These are phyloP conservation scores for Penaeus vannamei DNA, from an alignment of 1,140 invertebrate species.

Conservation along the genomic window DNA sequence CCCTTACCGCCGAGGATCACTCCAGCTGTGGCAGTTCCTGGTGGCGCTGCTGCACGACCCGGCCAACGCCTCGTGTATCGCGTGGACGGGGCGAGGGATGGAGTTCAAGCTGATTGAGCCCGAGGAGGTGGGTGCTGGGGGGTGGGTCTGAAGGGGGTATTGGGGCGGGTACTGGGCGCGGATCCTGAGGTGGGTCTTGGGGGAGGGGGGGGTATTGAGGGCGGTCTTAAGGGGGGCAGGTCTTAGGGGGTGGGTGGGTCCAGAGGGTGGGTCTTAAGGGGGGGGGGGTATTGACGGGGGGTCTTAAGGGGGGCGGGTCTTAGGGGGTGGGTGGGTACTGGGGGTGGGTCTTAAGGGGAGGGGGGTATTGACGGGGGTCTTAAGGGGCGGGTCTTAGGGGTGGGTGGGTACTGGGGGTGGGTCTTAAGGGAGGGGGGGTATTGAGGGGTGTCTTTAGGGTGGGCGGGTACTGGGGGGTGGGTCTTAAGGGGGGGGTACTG, in stretches of 20 bases:
- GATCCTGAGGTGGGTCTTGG: neutral
- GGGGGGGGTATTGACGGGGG: neutral
- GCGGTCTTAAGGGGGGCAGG: neutral
- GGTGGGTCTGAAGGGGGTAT: neutral
- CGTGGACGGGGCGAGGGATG: constrained; percentile 95
- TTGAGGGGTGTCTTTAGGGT: no score
- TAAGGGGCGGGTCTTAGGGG: neutral
- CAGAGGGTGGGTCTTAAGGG: no score
- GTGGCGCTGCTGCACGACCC: constrained; percentile 91
- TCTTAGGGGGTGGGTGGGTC: neutral
- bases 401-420: neutral
- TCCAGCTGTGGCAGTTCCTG: constrained; percentile 95
- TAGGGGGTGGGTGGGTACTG: neutral
- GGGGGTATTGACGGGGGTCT: neutral
- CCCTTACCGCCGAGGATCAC: constrained; percentile 78
- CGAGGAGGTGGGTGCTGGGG: constrained; percentile 39
- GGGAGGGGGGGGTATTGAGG: neutral
- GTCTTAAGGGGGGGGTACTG: neutral
- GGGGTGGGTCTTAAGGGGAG: neutral
- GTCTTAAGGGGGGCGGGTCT: neutral
- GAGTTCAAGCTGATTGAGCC: constrained; percentile 73
- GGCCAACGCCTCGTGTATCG: constrained; percentile 87
- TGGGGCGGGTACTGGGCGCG: neutral
- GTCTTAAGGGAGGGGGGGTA: neutral
- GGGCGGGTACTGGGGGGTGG: neutral